Evolutionary conservation across 2,797 vertebrate genomes (phyloP).

Genomic region (Mastacembelus armatus): DNA sequence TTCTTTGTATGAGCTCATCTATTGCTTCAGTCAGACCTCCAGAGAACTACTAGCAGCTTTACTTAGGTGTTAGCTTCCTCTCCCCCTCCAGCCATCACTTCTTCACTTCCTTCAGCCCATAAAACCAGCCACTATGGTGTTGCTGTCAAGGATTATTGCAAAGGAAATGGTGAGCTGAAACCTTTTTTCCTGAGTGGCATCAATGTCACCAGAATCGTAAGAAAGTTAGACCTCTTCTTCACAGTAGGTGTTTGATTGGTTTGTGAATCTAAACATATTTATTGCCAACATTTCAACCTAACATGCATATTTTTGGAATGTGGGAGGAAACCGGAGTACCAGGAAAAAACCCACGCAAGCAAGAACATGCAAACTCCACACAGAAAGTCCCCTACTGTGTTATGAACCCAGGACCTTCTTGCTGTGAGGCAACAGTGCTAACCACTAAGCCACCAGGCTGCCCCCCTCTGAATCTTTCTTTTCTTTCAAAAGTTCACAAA

Average conservation of each 20-base stretch:
- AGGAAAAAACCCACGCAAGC: too few relatives aligned
- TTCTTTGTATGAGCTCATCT: slow-evolving; percentile 6
- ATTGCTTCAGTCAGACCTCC: slow-evolving; percentile 13
- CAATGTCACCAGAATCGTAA: not conserved
- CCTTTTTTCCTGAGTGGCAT: not conserved
- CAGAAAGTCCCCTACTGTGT: too few relatives aligned
- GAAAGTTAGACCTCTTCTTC: not conserved
- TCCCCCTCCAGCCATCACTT: slow-evolving; percentile 4
- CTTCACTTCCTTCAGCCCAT: slow-evolving; percentile 16
- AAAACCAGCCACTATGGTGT: slow-evolving; percentile 3
- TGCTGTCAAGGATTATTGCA: not conserved
- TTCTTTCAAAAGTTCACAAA: too few relatives aligned
- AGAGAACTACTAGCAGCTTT: too few relatives aligned
- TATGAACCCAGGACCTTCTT: too few relatives aligned
- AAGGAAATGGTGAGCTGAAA: too few relatives aligned
- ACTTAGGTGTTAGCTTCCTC: slow-evolving; percentile 17
- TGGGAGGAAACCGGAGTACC: too few relatives aligned
- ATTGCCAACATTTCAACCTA: not conserved
- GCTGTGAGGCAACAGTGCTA: too few relatives aligned
- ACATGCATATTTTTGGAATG: too few relatives aligned
- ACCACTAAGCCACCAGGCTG: too few relatives aligned
- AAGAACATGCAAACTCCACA: too few relatives aligned
- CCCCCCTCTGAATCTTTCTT: too few relatives aligned
- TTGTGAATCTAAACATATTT: not conserved
- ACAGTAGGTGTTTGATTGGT: not conserved